Percentiles rank a stretch among this genome's conserved stretches.
Evolutionary conservation across 2,113 vertebrate genomes (phyloP).

Genomic region (Sphyrna mokarran): DNA sequence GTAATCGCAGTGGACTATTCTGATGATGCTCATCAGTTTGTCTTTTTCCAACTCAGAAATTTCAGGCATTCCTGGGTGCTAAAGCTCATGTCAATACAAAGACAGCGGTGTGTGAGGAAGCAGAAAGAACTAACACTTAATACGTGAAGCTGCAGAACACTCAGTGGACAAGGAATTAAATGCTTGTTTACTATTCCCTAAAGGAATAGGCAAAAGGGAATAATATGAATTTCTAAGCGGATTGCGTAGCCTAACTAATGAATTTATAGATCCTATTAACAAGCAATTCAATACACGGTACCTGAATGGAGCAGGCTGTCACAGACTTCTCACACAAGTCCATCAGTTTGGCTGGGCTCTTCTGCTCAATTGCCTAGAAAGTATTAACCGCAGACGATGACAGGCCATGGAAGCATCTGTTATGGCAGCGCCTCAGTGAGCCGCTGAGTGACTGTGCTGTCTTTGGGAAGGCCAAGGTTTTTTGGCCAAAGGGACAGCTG

Average conservation of each 20-base stretch:
- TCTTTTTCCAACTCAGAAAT: not conserved
- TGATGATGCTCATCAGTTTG: not conserved
- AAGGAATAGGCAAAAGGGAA: not conserved
- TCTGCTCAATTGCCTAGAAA: slow-evolving; percentile 30
- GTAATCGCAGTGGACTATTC: not conserved
- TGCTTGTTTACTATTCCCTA: not conserved
- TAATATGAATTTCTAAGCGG: not conserved
- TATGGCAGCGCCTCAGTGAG: slow-evolving; percentile 14
- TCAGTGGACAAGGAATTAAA: slow-evolving; percentile 18
- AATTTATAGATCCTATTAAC: slow-evolving; percentile 21
- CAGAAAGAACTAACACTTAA: slow-evolving; percentile 20
- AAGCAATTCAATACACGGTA: slow-evolving; percentile 28
- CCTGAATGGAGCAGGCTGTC: slow-evolving; percentile 18
- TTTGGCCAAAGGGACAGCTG: slow-evolving; percentile 10
- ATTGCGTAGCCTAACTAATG: slow-evolving; percentile 8
- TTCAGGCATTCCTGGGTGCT: not conserved
- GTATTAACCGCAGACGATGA: slow-evolving; percentile 25
- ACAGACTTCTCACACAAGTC: slow-evolving; percentile 34
- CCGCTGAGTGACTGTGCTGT: slow-evolving; percentile 19
- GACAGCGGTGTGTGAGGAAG: not conserved
- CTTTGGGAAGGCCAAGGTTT: slow-evolving; percentile 30
- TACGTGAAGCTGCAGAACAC: not conserved
- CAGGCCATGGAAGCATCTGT: slow-evolving; percentile 28
- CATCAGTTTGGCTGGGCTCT: slow-evolving; percentile 29
- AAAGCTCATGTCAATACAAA: not conserved